Evolutionary conservation across 2,113 vertebrate genomes (phyloP).

Genomic region (Diadophis punctatus): DNA sequence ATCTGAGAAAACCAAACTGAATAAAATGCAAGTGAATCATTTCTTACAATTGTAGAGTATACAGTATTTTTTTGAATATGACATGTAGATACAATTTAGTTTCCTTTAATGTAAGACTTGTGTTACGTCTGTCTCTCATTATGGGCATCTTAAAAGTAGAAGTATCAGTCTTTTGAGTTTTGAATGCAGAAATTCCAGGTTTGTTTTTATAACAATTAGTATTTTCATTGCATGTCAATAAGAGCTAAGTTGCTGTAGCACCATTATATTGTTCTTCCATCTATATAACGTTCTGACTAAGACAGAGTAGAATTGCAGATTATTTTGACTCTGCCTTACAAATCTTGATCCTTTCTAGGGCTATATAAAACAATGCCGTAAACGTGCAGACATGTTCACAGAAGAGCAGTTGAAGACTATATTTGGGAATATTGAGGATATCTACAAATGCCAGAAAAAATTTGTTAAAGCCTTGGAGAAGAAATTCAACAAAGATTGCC

Average conservation of each 20-base stretch:
- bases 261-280: background rate
- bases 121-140: background rate
- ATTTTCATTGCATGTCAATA: background rate
- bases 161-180: background rate
- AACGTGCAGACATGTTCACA: conserved; percentile 90
- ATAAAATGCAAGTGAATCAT: background rate
- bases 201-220: background rate
- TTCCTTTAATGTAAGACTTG: background rate
- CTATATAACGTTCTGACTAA: background rate
- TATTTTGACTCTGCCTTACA: background rate
- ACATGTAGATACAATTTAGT: background rate
- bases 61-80: background rate
- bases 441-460: conserved; percentile 91
- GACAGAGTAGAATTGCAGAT: background rate
- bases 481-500: conserved; percentile 86
- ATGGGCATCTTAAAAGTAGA: background rate
- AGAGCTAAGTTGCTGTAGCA: background rate
- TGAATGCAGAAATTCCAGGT: background rate
- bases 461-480: conserved; percentile 90
- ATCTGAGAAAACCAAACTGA: background rate
- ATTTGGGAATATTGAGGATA: conserved; percentile 93
- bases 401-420: conserved; percentile 91
- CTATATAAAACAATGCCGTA: conserved; percentile 93
- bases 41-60: background rate
- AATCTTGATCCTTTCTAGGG: conserved; percentile 70